These are phyloP conservation scores for Spialia ferax DNA, from an alignment of 2,888 invertebrate genomes.

Conservation along the genomic window DNA sequence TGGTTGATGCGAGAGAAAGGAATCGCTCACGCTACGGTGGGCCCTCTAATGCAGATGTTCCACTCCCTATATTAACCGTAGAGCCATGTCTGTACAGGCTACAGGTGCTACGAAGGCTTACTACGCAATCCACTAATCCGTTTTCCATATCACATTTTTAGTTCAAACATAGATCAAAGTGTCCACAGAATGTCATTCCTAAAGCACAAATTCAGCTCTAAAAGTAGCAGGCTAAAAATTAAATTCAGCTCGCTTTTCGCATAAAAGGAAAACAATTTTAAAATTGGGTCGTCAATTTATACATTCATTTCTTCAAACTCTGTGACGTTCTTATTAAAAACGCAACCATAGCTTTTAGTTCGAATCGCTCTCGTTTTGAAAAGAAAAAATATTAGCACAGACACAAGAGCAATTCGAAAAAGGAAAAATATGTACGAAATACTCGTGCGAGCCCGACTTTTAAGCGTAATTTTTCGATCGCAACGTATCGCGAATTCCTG, in stretches of 20 bases:
- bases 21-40: slow-evolving; percentile 23
- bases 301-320: slow-evolving; percentile 7
- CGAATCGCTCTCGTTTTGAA: slow-evolving; percentile 29
- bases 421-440: slow-evolving; percentile 40
- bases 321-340: slow-evolving; percentile 39
- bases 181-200: background rate
- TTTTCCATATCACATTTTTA: background rate
- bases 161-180: background rate
- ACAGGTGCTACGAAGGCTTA: slow-evolving; percentile 32
- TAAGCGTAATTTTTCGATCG: slow-evolving; percentile 41
- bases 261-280: slow-evolving; percentile 12
- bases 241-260: slow-evolving; percentile 5
- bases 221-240: slow-evolving; percentile 10
- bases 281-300: slow-evolving; percentile 24
- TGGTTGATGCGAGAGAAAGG: slow-evolving; percentile 21
- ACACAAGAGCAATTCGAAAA: slow-evolving; percentile 39
- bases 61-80: background rate
- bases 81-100: slow-evolving; percentile 16
- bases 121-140: slow-evolving; percentile 9
- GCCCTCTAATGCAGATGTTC: slow-evolving; percentile 30
- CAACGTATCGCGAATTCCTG: slow-evolving; percentile 35
- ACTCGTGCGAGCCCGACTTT: slow-evolving; percentile 36
- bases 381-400: slow-evolving; percentile 41
- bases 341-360: slow-evolving; percentile 36
- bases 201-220: background rate